Evolutionary conservation across 2,888 invertebrate species (phyloP), one percentile per base, ranked within the genome.

Genomic region (Stramonita haemastoma): DNA sequence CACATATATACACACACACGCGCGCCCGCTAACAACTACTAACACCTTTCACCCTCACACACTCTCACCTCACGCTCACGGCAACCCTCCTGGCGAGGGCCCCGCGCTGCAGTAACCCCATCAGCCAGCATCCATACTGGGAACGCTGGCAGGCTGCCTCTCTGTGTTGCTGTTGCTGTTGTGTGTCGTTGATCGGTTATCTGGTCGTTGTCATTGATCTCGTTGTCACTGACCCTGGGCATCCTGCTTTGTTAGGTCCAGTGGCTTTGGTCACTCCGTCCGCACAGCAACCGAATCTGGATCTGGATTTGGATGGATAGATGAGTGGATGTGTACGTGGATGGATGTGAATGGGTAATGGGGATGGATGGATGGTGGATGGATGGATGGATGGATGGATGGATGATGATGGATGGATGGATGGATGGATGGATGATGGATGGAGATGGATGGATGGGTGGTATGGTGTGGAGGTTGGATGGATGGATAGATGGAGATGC

Each of bases 271-370:
- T 98, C 93, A 97, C 96, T 6, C 97, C 97, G 95, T 99, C 98
- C 4, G 97, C 97, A 94, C 99, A 99, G 95, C 99, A 99, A 5
- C 99, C 99, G 95, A 97, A 98, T 29, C 56, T 77, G 32, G 88
- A 89, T n/a, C 84, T 85, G 57, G 77, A 15, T 15, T 73, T 1
- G n/a, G 34, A 79, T 60, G 13, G 60, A n/a, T 73, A n/a, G 73
- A n/a, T n/a, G 13, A 0, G 13, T 6, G 5, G 73, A 73, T 73
- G n/a, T 11, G 8, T 26, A n/a, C 4, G 5, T 1, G 6, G 60
- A n/a, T 73, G 73, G 66, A 66, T 66, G 66, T 46, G 46, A 8
- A 46, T 46, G 46, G 46, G 8, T 46, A n/a, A n/a, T n/a, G n/a
- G n/a, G 46, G 46, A 46, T 46, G 46, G 46, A 46, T 46, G 46